A percentile compares a stretch with the other conserved stretches of the same genome.
phyloP scores from a whole-genome alignment of 2,113 vertebrate species.

The Brevimyrus niger region DNA sequence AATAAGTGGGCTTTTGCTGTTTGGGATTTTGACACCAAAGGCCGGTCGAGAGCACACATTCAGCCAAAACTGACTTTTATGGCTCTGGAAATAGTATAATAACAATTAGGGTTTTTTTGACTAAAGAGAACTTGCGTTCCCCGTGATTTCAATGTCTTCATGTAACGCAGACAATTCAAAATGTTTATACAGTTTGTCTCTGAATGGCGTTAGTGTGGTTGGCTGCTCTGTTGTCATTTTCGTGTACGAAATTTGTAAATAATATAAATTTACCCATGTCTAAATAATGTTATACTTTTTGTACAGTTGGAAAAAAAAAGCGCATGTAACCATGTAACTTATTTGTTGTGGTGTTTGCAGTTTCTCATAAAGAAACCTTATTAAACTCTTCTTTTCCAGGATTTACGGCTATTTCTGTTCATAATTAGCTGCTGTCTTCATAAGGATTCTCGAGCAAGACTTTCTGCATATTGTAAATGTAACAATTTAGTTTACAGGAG shows the following conservation, averaged over 20 bases:
- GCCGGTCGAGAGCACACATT: not conserved
- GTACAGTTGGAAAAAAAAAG: conserved; percentile 72
- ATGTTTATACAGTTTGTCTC: conserved; percentile 6
- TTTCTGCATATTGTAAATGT: not conserved
- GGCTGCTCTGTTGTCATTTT: conserved; percentile 58
- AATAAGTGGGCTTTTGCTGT: not conserved
- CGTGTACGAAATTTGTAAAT: conserved; percentile 68
- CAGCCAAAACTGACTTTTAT: conserved; percentile 13
- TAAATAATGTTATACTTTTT: conserved; percentile 46
- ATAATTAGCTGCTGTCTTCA: not conserved
- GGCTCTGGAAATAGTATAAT: not conserved
- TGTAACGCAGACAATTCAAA: not conserved
- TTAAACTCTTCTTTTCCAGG: conserved; percentile 22
- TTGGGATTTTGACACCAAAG: not conserved
- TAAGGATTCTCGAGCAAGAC: not conserved
- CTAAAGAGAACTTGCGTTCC: not conserved
- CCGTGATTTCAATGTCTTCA: not conserved
- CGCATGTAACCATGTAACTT: conserved; percentile 72
- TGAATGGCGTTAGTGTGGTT: conserved; percentile 61
- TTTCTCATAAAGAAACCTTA: conserved; percentile 65
- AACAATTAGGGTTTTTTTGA: not conserved
- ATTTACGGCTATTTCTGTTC: not conserved
- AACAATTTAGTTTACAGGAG: not conserved
- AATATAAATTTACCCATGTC: conserved; percentile 59
- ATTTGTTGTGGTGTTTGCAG: conserved; percentile 73